A percentile compares a stretch with the other conserved stretches of the same genome.
These are phyloP conservation scores for Cinclus mexicanus DNA, from an alignment of 2,113 vertebrate genomes.

Conservation along the genomic window DNA sequence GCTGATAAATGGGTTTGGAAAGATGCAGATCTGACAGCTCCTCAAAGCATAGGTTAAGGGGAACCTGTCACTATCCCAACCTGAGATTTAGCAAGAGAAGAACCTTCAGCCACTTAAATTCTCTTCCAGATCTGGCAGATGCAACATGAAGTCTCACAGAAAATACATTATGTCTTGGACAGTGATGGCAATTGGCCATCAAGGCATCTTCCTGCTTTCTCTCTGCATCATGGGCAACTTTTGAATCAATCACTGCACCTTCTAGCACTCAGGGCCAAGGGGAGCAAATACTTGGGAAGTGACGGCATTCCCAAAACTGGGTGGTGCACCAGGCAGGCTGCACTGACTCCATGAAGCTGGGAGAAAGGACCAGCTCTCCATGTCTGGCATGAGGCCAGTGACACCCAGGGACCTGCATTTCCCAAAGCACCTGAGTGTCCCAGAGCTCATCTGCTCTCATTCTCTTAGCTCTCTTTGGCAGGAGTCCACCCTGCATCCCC, in stretches of 20 bases:
- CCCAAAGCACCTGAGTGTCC: not conserved
- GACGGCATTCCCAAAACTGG: not conserved
- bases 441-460: not conserved
- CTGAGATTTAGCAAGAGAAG: not conserved
- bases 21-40: not conserved
- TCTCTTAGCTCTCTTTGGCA: not conserved
- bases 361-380: not conserved
- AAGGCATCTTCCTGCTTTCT: not conserved
- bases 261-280: not conserved
- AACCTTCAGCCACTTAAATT: not conserved
- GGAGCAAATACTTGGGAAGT: not conserved
- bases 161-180: not conserved
- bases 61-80: not conserved
- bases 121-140: not conserved
- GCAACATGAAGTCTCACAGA: not conserved
- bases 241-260: not conserved
- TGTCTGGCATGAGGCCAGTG: accelerated
- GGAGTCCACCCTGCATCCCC: not conserved
- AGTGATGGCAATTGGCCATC: not conserved
- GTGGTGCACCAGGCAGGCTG: accelerated
- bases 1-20: not conserved
- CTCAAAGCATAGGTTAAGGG: not conserved
- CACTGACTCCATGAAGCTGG: not conserved
- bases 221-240: not conserved
- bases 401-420: not conserved